Evolutionary conservation across 2,797 vertebrate species (phyloP).

Genomic region (Rhinella marina): DNA sequence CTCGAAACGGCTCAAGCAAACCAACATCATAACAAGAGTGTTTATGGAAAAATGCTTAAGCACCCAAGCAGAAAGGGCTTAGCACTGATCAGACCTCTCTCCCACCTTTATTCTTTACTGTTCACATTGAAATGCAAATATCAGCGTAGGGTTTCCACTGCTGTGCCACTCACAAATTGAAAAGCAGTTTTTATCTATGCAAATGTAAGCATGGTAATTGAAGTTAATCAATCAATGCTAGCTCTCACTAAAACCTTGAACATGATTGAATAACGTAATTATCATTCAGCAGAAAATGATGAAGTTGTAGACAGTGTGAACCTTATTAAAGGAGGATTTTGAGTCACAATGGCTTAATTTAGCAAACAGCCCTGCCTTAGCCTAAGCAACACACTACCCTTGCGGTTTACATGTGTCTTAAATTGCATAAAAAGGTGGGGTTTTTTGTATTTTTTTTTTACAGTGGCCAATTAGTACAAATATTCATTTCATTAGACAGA

Average conservation of each 20-base stretch:
- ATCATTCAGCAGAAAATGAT: constrained; percentile 99
- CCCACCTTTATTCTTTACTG: constrained; percentile 98
- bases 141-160: constrained; percentile 97
- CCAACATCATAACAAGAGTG: constrained; percentile 95
- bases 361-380: constrained; percentile 93
- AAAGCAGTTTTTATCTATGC: constrained; percentile 99
- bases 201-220: constrained; percentile 99
- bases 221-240: constrained; percentile 99
- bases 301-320: constrained; percentile 99
- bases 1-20: constrained; percentile 83
- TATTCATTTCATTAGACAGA: constrained; percentile 70
- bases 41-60: constrained; percentile 92
- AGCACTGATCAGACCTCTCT: constrained; percentile 98
- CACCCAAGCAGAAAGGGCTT: constrained; percentile 98
- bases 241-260: constrained; percentile 99
- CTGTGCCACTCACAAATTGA: constrained; percentile 99
- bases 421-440: constrained; percentile 64
- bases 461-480: constrained; percentile 69
- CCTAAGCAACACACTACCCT: constrained; percentile 78
- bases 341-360: constrained; percentile 99
- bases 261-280: constrained; percentile 99
- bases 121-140: constrained; percentile 99
- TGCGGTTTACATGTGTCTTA: constrained; percentile 75
- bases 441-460: constrained; percentile 63
- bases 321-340: constrained; percentile 99